Conservation (phyloP, 2,888 invertebrate genomes). For the Drosophila vallismaia region DNA sequence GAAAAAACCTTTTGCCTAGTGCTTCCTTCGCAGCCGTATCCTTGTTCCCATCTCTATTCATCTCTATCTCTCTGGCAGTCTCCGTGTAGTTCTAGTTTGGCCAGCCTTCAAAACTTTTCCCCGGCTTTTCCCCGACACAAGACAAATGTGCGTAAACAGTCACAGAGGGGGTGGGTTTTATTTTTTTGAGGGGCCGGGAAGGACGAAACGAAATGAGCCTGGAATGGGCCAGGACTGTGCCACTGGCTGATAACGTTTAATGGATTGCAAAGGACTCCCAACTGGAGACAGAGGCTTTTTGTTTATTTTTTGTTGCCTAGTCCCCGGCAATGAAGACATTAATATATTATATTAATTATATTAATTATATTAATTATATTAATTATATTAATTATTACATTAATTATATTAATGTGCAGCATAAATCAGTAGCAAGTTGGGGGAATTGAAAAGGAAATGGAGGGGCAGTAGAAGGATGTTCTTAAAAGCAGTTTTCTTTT, state of each 20-base stretch:
- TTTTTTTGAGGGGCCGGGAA: not conserved
- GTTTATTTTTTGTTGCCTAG: constrained; percentile 50
- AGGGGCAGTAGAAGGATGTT: not conserved
- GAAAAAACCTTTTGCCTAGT: constrained; percentile 27
- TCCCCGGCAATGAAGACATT: constrained; percentile 72
- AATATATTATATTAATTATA: no score
- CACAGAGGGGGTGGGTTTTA: constrained; percentile 13
- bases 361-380: no score
- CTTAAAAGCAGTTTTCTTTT: constrained; percentile 3
- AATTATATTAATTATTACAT: no score
- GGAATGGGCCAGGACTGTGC: constrained; percentile 55
- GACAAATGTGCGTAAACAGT: constrained; percentile 49
- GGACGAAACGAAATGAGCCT: constrained; percentile 17
- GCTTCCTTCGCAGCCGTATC: constrained; percentile 7
- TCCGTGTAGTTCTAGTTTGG: constrained; percentile 26
- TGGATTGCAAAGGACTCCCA: constrained; percentile 61
- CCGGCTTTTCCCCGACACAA: constrained; percentile 24
- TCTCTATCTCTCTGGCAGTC: not conserved
- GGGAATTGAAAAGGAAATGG: constrained; percentile 3
- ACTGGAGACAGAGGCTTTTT: constrained; percentile 27
- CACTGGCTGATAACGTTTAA: constrained; percentile 73
- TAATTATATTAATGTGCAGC: constrained; percentile 74
- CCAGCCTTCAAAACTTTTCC: constrained; percentile 37
- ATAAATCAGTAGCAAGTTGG: constrained; percentile 66
- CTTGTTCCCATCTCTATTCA: constrained; percentile 5